Percentiles rank a stretch among this genome's conserved stretches.
Evolutionary conservation across 2,888 invertebrate genomes (phyloP).

Genomic region (Scaeva pyrastri): DNA sequence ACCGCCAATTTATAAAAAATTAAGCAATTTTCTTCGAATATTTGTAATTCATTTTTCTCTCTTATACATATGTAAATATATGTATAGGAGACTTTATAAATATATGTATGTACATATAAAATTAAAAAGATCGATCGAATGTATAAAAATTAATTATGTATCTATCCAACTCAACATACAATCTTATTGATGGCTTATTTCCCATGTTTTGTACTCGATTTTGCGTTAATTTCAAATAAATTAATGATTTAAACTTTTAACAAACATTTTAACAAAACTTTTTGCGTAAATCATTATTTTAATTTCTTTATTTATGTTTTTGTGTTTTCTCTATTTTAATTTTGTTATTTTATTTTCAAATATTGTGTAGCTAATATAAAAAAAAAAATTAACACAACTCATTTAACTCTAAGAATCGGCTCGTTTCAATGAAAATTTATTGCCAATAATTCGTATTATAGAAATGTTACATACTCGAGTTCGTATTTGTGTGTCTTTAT

Average conservation of each 20-base stretch:
- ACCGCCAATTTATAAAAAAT: slow-evolving; percentile 31
- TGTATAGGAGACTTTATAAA: no score
- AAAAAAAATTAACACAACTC: slow-evolving; percentile 36
- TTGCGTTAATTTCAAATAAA: slow-evolving; percentile 52
- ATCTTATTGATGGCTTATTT: slow-evolving; percentile 65
- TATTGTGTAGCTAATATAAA: slow-evolving; percentile 20
- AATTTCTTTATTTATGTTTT: slow-evolving; percentile 35
- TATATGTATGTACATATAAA: no score
- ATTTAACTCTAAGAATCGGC: slow-evolving; percentile 53
- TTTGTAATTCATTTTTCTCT: slow-evolving; percentile 36
- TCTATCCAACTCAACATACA: slow-evolving; percentile 9
- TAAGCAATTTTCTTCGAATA: slow-evolving; percentile 35
- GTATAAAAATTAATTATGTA: slow-evolving; percentile 40
- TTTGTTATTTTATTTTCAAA: slow-evolving; percentile 14
- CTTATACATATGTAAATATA: not conserved
- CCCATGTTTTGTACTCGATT: slow-evolving; percentile 39
- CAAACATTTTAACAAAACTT: slow-evolving; percentile 43
- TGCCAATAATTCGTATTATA: slow-evolving; percentile 26
- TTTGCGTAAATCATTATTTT: slow-evolving; percentile 52
- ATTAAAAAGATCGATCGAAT: slow-evolving; percentile 42
- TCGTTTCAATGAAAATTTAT: slow-evolving; percentile 61
- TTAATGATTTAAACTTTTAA: slow-evolving; percentile 38
- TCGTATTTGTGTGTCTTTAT: not conserved
- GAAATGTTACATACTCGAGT: no score
- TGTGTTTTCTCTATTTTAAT: not conserved